phyloP scores from a whole-genome alignment of 2,888 invertebrate species.

The Leptopilina myrica region DNA sequence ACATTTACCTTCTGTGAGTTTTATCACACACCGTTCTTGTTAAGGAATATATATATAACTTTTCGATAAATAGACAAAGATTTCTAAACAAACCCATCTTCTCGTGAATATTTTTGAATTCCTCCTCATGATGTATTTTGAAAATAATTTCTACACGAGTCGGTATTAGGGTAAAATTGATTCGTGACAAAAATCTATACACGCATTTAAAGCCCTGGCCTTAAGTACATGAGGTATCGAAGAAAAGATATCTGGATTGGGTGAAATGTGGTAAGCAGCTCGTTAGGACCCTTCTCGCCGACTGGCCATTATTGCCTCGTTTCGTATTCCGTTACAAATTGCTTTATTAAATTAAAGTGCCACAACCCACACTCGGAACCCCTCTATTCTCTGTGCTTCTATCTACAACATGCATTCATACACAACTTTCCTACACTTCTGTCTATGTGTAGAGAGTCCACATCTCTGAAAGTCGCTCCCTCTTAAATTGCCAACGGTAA shows the following conservation, averaged over 20 bases:
- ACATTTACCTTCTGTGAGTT: no score
- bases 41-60: no score
- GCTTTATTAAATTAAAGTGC: constrained; percentile 77
- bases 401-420: constrained; percentile 46
- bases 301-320: constrained; percentile 77
- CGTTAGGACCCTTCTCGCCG: constrained; percentile 73
- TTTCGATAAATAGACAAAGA: no score
- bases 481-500: constrained; percentile 56
- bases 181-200: constrained; percentile 7
- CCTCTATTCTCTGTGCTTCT: constrained; percentile 38
- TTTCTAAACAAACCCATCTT: no score
- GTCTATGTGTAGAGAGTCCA: constrained; percentile 21
- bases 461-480: constrained; percentile 43
- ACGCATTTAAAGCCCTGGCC: constrained; percentile 15
- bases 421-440: constrained; percentile 48
- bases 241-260: constrained; percentile 55
- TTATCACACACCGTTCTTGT: no score
- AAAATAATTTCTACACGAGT: no score
- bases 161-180: no score
- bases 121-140: no score
- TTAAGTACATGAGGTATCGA: constrained; percentile 45
- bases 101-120: no score
- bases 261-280: constrained; percentile 76
- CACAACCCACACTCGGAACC: constrained; percentile 67
- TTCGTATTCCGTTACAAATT: constrained; percentile 77